Base-by-base conservation (phyloP, 2,797 vertebrate species). In the Lepilemur septentrionalis region DNA sequence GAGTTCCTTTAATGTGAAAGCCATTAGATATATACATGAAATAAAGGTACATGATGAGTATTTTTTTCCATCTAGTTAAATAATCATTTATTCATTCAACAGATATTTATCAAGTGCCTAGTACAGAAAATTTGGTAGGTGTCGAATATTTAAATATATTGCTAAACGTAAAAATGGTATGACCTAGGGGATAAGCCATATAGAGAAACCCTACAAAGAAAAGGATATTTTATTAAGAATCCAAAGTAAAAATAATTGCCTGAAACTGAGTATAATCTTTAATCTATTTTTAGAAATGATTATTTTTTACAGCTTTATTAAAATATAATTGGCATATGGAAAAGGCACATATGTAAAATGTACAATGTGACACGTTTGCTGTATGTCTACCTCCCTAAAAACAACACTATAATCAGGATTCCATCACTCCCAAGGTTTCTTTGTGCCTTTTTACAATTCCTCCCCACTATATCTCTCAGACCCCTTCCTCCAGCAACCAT, bases 241-340 rank as follows among this genome's bases (percentile, higher is more conserved):
- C 20, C 28, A 67, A 72, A 67, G 32, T 81, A 80, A 96, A 75
- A 84, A 76, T 48, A 91, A 91, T 84, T 80, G 86, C 83, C 48
- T 65, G 46, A 95, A 86, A 30, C 30, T 72, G 23, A 84, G 32
- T 48, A 48, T 80, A 59, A 50, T 32, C 20, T 67, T 92, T 57
- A 67, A 93, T 86, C 65, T 94, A 30, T 72, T 91, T 93, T 90
- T 78, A 90, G 43, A 90, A 89, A 63, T 75, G n/a, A 11, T 82
- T 67, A 38, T 63, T n/a, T 89, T 89, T 61, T n/a, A 76, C 14
- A 96, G 43, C 2, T 94, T 92, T 83, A n/a, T 78, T 48, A 28
- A 83, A 43, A 7, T 76, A 35, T 87, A 81, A 41, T 2, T 63
- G 70, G 20, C 35, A 73, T 22, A 59, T 2, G 83, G 61, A 85